Evolutionary conservation across 2,888 invertebrate species (phyloP).

Genomic region (Xanthorhoe spadicearia): DNA sequence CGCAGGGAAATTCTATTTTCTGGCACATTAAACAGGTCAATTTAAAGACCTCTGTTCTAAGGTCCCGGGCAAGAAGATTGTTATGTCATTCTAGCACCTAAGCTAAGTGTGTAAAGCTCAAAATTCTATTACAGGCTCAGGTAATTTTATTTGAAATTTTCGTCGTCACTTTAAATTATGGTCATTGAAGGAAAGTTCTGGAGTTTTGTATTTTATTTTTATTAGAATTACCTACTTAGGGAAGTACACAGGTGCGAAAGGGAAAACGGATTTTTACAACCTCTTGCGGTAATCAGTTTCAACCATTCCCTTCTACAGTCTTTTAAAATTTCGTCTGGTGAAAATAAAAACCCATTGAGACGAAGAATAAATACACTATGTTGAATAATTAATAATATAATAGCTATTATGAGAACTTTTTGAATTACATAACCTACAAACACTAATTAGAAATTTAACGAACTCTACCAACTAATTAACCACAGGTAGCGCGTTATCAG

Average conservation of each 20-base stretch:
- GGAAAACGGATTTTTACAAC: neutral
- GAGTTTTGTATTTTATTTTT: slow-evolving; percentile 22
- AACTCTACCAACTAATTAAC: neutral
- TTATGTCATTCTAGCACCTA: slow-evolving; percentile 15
- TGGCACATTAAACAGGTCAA: slow-evolving; percentile 73
- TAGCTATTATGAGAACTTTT: neutral
- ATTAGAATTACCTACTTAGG: slow-evolving; percentile 4
- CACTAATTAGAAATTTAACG: neutral
- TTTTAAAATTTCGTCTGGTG: neutral
- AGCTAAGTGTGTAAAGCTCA: slow-evolving; percentile 8
- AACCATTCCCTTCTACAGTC: neutral
- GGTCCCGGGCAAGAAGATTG: slow-evolving; percentile 32
- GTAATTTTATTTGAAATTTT: slow-evolving; percentile 28
- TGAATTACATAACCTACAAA: too few relatives aligned
- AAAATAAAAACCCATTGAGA: too few relatives aligned
- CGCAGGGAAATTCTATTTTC: slow-evolving; percentile 74
- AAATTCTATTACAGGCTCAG: slow-evolving; percentile 7
- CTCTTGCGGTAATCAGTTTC: neutral
- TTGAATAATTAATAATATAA: too few relatives aligned
- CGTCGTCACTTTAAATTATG: slow-evolving; percentile 35
- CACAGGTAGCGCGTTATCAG: slow-evolving; percentile 40
- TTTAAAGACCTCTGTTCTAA: slow-evolving; percentile 49
- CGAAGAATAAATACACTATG: too few relatives aligned
- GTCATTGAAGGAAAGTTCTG: slow-evolving; percentile 32
- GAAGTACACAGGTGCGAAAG: slow-evolving; percentile 2